These are phyloP conservation scores for Fabriciana adippe DNA, from an alignment of 2,888 invertebrate genomes.

Conservation along the genomic window DNA sequence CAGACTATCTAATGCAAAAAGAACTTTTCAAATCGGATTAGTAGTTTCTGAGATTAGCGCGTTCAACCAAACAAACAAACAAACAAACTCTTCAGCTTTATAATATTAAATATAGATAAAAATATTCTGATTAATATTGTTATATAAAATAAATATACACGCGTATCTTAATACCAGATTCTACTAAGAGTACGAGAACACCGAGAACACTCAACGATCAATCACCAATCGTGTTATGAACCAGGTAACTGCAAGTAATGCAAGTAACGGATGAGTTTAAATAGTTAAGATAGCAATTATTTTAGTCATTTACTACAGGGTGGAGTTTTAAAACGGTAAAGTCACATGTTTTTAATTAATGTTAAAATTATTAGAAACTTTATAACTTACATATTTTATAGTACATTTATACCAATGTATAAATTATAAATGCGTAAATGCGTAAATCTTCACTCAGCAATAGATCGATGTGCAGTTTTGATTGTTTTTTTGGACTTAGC, in stretches of 20 bases:
- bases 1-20: too few species aligned
- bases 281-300: constrained; percentile 30
- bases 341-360: constrained; percentile 23
- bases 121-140: too few species aligned
- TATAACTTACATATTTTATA: constrained; percentile 2
- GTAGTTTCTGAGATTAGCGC: too few species aligned
- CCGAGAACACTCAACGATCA: constrained; percentile 20
- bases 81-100: too few species aligned
- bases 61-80: too few species aligned
- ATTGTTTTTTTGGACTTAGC: too few species aligned
- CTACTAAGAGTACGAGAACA: background rate
- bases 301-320: constrained; percentile 21
- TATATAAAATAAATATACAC: background rate
- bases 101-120: too few species aligned
- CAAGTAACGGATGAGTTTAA: constrained; percentile 28
- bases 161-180: background rate
- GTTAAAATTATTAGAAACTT: constrained; percentile 25
- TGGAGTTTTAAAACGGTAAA: constrained; percentile 18
- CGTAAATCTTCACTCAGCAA: too few species aligned
- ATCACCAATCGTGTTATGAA: constrained; percentile 22
- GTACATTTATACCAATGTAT: too few species aligned
- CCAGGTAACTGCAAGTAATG: constrained; percentile 27
- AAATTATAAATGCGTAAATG: too few species aligned
- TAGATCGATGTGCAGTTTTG: too few species aligned
- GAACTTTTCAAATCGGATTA: too few species aligned